These are phyloP conservation scores for Saccostrea glomerata DNA, from an alignment of 1,140 invertebrate genomes.

Conservation along the genomic window DNA sequence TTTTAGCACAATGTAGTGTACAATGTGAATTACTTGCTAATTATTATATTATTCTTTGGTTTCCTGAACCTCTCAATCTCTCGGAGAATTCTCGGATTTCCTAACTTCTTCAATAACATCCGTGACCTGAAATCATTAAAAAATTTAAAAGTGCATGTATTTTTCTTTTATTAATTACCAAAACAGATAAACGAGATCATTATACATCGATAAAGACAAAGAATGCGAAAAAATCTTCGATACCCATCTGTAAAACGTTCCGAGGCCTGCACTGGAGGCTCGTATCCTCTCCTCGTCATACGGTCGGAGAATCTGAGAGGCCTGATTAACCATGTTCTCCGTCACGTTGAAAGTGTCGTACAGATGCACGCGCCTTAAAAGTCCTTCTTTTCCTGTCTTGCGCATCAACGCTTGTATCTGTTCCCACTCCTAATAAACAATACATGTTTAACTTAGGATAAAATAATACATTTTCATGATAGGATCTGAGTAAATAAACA, in stretches of 20 bases:
- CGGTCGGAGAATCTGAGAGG: conserved; percentile 11
- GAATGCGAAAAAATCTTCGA: not conserved
- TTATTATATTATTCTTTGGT: not conserved
- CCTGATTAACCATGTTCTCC: not conserved
- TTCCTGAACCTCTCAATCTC: not conserved
- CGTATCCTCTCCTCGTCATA: conserved; percentile 44
- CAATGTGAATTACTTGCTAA: no score
- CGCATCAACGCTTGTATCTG: conserved; percentile 45
- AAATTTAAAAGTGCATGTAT: not conserved
- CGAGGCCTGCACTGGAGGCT: conserved; percentile 48
- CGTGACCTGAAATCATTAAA: not conserved
- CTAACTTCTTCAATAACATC: not conserved
- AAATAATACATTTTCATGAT: no score
- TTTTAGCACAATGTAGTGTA: no score
- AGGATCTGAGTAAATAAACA: no score
- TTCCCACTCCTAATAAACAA: conserved; percentile 52
- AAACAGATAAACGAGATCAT: not conserved
- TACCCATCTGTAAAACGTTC: conserved; percentile 59
- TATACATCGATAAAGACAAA: not conserved
- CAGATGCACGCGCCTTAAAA: conserved; percentile 44
- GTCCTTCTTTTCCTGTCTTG: conserved; percentile 44
- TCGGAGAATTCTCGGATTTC: not conserved
- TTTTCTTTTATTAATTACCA: not conserved
- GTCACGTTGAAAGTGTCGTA: conserved; percentile 45
- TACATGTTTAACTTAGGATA: no score